Evolutionary conservation across 2,113 vertebrate genomes (phyloP).

Genomic region (Epinephelus fuscoguttatus): DNA sequence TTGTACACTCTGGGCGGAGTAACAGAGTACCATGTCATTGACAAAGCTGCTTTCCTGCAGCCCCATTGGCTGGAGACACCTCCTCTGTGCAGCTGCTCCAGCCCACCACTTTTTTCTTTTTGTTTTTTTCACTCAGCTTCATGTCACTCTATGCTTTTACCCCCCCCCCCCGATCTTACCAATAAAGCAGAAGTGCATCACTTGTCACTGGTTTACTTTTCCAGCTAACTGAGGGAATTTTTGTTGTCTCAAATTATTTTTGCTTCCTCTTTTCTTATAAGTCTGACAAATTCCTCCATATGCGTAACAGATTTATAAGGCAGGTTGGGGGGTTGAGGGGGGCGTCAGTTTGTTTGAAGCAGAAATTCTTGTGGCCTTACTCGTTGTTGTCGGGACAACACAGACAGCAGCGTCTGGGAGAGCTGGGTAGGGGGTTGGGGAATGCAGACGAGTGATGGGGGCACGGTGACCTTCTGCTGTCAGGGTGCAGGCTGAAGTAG

Average conservation of each 20-base stretch:
- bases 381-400: constrained; percentile 74
- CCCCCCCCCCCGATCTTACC: background rate
- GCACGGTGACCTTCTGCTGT: constrained; percentile 35
- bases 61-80: constrained; percentile 49
- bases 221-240: constrained; percentile 17
- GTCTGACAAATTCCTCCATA: constrained; percentile 7
- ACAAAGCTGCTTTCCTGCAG: constrained; percentile 28
- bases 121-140: background rate
- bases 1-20: constrained; percentile 69
- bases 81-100: constrained; percentile 5
- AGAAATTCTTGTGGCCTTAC: constrained; percentile 61
- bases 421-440: constrained; percentile 28
- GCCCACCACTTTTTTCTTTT: background rate
- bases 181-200: constrained; percentile 55
- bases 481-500: background rate
- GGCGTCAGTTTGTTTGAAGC: constrained; percentile 7
- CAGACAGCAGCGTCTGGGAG: constrained; percentile 28
- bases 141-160: background rate
- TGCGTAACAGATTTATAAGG: constrained; percentile 12
- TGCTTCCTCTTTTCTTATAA: constrained; percentile 23
- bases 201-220: background rate
- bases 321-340: background rate
- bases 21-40: constrained; percentile 14
- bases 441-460: constrained; percentile 20
- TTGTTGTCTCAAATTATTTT: rapidly evolving